These are phyloP conservation scores for Amblyjoppa proteus DNA, from an alignment of 2,888 invertebrate genomes.

Conservation along the genomic window DNA sequence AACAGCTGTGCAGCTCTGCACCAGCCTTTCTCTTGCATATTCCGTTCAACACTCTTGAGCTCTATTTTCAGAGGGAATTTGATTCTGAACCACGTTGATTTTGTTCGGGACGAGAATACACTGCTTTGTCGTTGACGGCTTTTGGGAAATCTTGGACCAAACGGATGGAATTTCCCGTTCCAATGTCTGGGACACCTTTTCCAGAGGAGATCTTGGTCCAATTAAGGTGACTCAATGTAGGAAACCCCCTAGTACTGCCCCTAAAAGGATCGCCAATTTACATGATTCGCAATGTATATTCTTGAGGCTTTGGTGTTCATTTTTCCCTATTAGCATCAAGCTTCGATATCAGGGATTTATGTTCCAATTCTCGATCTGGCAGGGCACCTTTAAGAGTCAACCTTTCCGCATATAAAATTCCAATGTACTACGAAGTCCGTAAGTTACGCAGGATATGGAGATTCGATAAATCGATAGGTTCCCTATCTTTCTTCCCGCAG, in stretches of 20 bases:
- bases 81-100: conserved; percentile 11
- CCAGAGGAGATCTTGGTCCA: no score
- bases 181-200: no score
- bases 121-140: neutral
- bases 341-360: neutral
- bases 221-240: neutral
- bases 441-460: conserved; percentile 11
- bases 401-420: neutral
- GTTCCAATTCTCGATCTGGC: neutral
- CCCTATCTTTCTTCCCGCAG: neutral
- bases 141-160: neutral
- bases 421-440: neutral
- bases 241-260: neutral
- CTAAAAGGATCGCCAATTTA: neutral
- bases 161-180: no score
- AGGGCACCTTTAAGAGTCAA: neutral
- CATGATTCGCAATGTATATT: neutral
- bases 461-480: conserved; percentile 11
- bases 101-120: neutral
- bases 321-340: neutral
- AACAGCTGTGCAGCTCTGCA: conserved; percentile 18
- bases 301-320: neutral
- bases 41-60: conserved; percentile 18
- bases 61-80: conserved; percentile 13
- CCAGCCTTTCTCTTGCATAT: conserved; percentile 37